Base-by-base conservation (phyloP, 2,888 invertebrate species). In the Operophtera brumata region DNA sequence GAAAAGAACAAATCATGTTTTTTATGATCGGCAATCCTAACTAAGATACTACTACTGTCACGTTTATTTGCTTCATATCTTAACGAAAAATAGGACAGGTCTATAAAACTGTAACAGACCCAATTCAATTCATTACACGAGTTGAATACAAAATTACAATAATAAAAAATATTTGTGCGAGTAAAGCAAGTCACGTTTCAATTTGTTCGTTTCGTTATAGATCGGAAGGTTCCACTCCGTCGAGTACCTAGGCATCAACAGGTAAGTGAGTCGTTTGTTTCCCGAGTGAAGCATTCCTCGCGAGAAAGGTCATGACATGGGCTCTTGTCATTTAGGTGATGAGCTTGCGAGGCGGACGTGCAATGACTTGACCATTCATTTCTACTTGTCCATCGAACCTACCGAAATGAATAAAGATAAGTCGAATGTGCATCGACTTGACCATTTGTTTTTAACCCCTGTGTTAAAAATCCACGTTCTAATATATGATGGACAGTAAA, bases 191-290 rank as follows among this genome's bases (percentile, higher is more conserved):
- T 82, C 80, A 82, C 80, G 80, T 78, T 65, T 61, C 62, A 66
- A 64, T 73, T 69, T 67, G 64, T 65, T 63, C 68, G 68, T 58
- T 61, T 62, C 62, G 67, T 70, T 71, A 70, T 69, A 68, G 71
- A 70, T 72, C 71, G 72, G 65, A 72, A 73, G 71, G 73, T 72
- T 72, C 67, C 66, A 75, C 73, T 71, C 65, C 70, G 67, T 65
- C 61, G 66, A 67, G 72, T 69, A 20, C 20, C 20, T 20, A 68
- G 71, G 74, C 74, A 82, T 85, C 85, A 85, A 85, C 85, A 85
- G 84, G 86, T 85, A 85, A 84, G 80, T 80, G 83, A 84, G 80
- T 77, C 83, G 82, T 85, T 85, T 84, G 78, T 85, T 83, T 80
- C 65, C 70, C 63, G 56, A 66, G 62, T 71, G 73, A 79, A 81